Evolutionary conservation across 2,888 invertebrate genomes (phyloP).

Genomic region (Liopterus haemorrhoidalis): DNA sequence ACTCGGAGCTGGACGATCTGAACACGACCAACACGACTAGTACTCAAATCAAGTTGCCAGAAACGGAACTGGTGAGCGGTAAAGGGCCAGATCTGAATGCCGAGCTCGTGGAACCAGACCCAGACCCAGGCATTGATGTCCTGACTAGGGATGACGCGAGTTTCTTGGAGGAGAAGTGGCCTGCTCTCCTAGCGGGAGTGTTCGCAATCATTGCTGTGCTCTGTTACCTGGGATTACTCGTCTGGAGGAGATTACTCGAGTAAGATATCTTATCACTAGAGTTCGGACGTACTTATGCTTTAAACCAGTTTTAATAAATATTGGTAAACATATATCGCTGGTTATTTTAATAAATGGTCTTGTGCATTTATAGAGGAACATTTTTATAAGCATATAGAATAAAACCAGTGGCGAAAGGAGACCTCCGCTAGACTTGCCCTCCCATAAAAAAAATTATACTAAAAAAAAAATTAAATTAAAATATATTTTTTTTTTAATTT

Average conservation of each 20-base stretch:
- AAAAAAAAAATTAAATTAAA: too few relatives aligned
- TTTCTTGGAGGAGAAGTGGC: conserved; percentile 31
- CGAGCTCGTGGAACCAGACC: background rate
- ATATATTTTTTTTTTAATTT: conserved; percentile 12
- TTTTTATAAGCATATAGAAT: too few relatives aligned
- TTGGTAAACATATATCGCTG: too few relatives aligned
- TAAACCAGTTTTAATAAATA: too few relatives aligned
- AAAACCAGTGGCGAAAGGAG: too few relatives aligned
- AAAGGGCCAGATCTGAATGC: background rate
- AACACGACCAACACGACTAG: too few relatives aligned
- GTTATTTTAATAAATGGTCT: too few relatives aligned
- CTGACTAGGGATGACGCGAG: conserved; percentile 14
- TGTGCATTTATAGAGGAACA: too few relatives aligned
- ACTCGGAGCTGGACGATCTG: conserved; percentile 27
- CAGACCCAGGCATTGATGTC: conserved; percentile 9
- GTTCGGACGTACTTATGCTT: too few relatives aligned
- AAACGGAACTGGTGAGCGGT: conserved; percentile 13
- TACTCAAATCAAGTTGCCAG: too few relatives aligned
- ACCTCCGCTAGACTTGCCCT: too few relatives aligned
- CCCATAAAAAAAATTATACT: too few relatives aligned
- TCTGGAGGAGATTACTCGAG: conserved; percentile 47
- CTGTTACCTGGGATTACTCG: conserved; percentile 43
- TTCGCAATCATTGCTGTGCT: conserved; percentile 41
- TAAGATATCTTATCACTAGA: conserved; percentile 35
- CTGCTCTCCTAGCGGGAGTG: conserved; percentile 34